Percentiles rank a stretch among this genome's conserved stretches.
phyloP scores from a whole-genome alignment of 2,113 vertebrate species.

The Gobio gobio region DNA sequence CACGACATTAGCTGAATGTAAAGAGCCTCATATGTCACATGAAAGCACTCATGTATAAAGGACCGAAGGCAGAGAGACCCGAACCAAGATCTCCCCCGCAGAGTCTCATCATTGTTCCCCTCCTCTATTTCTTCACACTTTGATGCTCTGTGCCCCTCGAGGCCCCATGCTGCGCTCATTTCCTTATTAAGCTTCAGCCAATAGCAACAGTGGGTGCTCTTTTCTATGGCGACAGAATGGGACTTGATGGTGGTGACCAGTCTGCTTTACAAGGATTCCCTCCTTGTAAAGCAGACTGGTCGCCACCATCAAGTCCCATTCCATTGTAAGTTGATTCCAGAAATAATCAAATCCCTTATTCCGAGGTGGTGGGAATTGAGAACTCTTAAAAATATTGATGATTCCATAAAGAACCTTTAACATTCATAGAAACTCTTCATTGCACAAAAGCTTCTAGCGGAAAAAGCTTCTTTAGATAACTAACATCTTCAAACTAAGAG shows the following conservation, averaged over 20 bases:
- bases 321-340: neutral
- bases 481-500: too few species aligned
- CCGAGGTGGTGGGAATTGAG: too few species aligned
- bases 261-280: neutral
- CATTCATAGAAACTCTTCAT: too few species aligned
- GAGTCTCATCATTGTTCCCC: conserved; percentile 64
- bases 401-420: too few species aligned
- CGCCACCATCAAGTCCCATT: neutral
- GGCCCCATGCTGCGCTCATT: conserved; percentile 62
- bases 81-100: conserved; percentile 40
- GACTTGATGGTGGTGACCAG: neutral
- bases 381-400: too few species aligned
- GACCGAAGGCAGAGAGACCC: conserved; percentile 9
- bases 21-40: conserved; percentile 17
- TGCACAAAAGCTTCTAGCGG: too few species aligned
- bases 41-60: conserved; percentile 1
- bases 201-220: neutral
- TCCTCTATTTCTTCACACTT: conserved; percentile 50
- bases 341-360: neutral
- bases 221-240: neutral
- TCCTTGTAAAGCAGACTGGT: neutral
- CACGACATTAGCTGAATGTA: conserved; percentile 23
- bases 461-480: too few species aligned
- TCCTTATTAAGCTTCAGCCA: conserved; percentile 63
- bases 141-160: conserved; percentile 52